These are phyloP conservation scores for Leptocoma aspasia DNA, from an alignment of 2,113 vertebrate genomes.

Conservation along the genomic window DNA sequence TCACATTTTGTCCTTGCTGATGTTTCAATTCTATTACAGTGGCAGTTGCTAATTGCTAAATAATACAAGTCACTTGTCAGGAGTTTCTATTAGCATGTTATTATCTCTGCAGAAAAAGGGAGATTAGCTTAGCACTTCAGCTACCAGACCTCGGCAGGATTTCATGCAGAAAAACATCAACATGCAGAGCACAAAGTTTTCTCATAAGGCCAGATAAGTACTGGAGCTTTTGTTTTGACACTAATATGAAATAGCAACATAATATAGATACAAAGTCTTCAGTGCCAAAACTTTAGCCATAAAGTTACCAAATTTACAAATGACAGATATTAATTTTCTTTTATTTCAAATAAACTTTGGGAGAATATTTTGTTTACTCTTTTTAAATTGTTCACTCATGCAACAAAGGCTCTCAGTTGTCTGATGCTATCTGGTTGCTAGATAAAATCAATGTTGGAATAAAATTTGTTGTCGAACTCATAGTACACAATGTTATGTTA, in stretches of 20 bases:
- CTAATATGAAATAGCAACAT: not conserved
- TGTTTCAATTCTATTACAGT: conserved; percentile 12
- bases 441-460: not conserved
- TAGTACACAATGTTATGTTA: not conserved
- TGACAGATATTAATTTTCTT: not conserved
- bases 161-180: not conserved
- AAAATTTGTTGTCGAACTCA: not conserved
- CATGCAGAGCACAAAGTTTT: not conserved
- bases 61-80: conserved; percentile 5
- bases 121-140: not conserved
- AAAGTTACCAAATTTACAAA: not conserved
- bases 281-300: not conserved
- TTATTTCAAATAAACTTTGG: not conserved
- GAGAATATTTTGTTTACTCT: not conserved
- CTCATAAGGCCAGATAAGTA: not conserved
- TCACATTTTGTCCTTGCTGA: not conserved
- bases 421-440: not conserved
- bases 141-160: not conserved
- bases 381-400: not conserved
- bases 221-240: not conserved
- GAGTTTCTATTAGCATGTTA: not conserved
- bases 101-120: not conserved
- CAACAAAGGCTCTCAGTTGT: not conserved
- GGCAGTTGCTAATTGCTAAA: conserved; percentile 21
- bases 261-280: not conserved